Percentiles rank a stretch among this genome's conserved stretches.
Conservation (phyloP, 2,113 vertebrate genomes). For the Dendrocopos noguchii region DNA sequence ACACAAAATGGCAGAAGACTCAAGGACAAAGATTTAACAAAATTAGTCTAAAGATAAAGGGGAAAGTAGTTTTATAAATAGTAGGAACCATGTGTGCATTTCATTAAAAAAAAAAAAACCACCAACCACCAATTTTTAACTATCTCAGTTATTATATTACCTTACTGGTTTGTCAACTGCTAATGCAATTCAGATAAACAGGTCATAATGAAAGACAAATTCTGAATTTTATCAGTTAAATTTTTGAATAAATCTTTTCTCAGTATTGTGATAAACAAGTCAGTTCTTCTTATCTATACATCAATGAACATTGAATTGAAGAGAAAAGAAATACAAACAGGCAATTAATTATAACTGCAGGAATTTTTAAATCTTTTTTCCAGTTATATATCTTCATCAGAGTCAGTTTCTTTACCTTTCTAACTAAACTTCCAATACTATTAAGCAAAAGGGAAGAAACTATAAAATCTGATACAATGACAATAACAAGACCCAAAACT, state of each 20-base stretch:
- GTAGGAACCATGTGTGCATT: neutral
- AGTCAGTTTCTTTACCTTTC: neutral
- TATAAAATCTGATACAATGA: neutral
- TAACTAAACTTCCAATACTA: neutral
- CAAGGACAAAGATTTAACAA: neutral
- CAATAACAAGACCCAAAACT: neutral
- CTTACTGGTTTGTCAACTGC: neutral
- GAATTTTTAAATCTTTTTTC: neutral
- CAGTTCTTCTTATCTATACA: neutral
- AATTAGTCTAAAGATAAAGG: neutral
- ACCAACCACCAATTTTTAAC: neutral
- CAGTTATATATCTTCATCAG: neutral
- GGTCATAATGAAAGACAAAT: fast-evolving
- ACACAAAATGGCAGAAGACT: neutral
- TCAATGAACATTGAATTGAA: neutral
- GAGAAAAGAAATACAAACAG: neutral
- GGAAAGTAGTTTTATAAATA: neutral
- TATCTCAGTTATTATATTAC: neutral
- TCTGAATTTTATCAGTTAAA: neutral
- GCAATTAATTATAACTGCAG: neutral
- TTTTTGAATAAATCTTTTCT: neutral
- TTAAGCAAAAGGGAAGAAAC: neutral
- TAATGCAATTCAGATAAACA: neutral
- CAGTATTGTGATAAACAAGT: neutral
- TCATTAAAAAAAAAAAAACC: neutral